Conservation (phyloP, 2,888 invertebrate species). For the Melipona bicolor region DNA sequence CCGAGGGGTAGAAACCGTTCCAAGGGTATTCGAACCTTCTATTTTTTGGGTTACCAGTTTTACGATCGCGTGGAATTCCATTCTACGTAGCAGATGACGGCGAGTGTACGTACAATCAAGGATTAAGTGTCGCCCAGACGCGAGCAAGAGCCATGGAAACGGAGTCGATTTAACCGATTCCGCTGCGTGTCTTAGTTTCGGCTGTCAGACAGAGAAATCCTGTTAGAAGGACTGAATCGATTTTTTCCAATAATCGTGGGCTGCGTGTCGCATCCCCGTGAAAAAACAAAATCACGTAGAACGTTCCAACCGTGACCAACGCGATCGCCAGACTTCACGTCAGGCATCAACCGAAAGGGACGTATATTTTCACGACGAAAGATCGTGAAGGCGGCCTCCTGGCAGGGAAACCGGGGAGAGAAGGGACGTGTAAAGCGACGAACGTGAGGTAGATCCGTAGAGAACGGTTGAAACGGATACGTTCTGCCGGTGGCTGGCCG, state of each 20-base stretch:
- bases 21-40: background rate
- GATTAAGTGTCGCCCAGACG: background rate
- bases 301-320: constrained; percentile 42
- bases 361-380: constrained; percentile 29
- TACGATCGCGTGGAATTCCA: background rate
- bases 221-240: background rate
- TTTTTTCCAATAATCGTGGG: constrained; percentile 4
- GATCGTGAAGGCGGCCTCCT: constrained; percentile 24
- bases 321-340: constrained; percentile 38
- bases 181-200: background rate
- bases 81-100: background rate
- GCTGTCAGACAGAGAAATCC: constrained; percentile 5
- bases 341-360: constrained; percentile 14
- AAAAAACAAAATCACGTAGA: constrained; percentile 25
- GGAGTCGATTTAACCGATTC: background rate
- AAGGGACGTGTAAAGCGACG: constrained; percentile 42
- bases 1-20: too few relatives aligned
- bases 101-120: background rate
- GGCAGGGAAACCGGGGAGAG: constrained; percentile 10
- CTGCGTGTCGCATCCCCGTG: constrained; percentile 19
- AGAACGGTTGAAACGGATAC: constrained; percentile 66
- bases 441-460: constrained; percentile 53
- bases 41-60: background rate
- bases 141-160: background rate
- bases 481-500: constrained; percentile 49